Evolutionary conservation across 2,888 invertebrate species (phyloP), one percentile per base, ranked within the genome.

Genomic region (Lithophane ornitopus): DNA sequence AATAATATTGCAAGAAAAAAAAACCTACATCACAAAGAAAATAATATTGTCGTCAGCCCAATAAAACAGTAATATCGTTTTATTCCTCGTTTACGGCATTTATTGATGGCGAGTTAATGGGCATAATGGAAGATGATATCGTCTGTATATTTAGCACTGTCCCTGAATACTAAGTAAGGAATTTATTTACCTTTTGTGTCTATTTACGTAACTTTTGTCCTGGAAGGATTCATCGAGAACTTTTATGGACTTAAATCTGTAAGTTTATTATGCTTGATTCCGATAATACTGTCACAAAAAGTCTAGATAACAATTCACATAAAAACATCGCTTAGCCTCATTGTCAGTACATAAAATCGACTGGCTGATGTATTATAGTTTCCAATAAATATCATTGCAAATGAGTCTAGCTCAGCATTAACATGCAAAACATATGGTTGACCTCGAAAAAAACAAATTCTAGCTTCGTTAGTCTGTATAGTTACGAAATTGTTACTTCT

Each of bases 1-100:
- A 52, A 59, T 8, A 49, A 41, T 26, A 34, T 26, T 8, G 11
- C 41, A 65, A 46, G 19, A 65, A 61, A 56, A 39, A 41, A 41
- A 59, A 58, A 56, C 12, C 46, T n/a, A 49, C 39, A 49, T 26
- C 4, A 44, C 14, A 61, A 28, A 59, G 34, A 56, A 59, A 34
- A 34, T n/a, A 80, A 49, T 44, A 56, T 19, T 39, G 65, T 54
- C 63, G 46, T 56, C 58, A 39, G 34, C 34, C 34, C 59, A 39
- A 71, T 79, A 83, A 79, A 74, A 74, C 34, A 83, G 66, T 67
- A 67, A 80, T 81, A 80, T 80, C 22, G 26, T 80, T 78, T 69
- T 39, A 69, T 80, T 67, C 7, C 46, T 9, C 46, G 52, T 68
- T 78, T 67, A 76, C 14, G 54, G 34, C 61, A 44, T 82, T 44